Conservation (phyloP, 2,888 invertebrate species). For the Ennomos quercinarius region DNA sequence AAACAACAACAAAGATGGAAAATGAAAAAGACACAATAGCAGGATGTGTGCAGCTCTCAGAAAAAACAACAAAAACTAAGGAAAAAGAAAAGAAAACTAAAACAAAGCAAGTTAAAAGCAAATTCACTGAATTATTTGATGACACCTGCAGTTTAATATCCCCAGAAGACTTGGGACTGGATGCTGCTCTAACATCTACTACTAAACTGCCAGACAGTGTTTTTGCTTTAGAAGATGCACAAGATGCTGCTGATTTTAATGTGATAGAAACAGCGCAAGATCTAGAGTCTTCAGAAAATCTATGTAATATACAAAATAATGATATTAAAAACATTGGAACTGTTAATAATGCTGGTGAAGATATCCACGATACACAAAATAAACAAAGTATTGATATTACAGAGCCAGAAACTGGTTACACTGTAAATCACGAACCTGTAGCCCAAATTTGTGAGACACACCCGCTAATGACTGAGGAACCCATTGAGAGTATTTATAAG, state of each 20-base stretch:
- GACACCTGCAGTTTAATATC: conserved; percentile 76
- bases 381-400: no score
- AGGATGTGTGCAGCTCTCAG: not conserved
- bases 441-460: conserved; percentile 16
- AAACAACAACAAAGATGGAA: conserved; percentile 24
- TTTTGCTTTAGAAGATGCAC: conserved; percentile 67
- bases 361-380: no score
- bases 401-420: no score
- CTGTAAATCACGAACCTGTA: conserved; percentile 14
- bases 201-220: conserved; percentile 38
- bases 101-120: conserved; percentile 50
- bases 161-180: conserved; percentile 73
- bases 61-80: conserved; percentile 28
- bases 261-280: conserved; percentile 12
- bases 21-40: conserved; percentile 26
- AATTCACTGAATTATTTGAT: conserved; percentile 73
- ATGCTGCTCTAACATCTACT: conserved; percentile 30
- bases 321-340: not conserved
- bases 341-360: no score
- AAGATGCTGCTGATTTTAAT: conserved; percentile 61
- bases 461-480: conserved; percentile 18
- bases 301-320: not conserved
- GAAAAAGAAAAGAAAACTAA: conserved; percentile 25
- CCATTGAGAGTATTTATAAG: conserved; percentile 41
- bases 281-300: conserved; percentile 8